A percentile compares a stretch with the other conserved stretches of the same genome.
phyloP scores from a whole-genome alignment of 2,797 vertebrate species.

The Hyperoplus immaculatus region DNA sequence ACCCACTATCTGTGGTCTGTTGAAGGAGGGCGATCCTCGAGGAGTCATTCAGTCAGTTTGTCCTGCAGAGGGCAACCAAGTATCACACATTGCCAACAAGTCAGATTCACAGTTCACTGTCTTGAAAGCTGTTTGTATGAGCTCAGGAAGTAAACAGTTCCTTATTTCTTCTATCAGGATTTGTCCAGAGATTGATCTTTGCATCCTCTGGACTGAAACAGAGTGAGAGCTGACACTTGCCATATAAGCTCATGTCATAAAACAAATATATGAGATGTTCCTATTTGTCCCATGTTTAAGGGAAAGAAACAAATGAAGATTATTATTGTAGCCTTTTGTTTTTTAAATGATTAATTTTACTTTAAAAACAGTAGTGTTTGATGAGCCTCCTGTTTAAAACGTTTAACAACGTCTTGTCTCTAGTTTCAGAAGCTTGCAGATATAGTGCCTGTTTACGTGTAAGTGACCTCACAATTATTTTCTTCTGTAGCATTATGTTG shows the following conservation, averaged over 20 bases:
- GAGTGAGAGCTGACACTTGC: too few relatives aligned
- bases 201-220: not conserved
- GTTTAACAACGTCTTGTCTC: not conserved
- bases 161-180: not conserved
- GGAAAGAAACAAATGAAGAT: not conserved
- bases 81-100: conserved; percentile 28
- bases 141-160: not conserved
- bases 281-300: not conserved
- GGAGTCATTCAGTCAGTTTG: conserved; percentile 3
- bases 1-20: not conserved
- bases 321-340: not conserved
- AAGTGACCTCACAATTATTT: not conserved
- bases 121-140: not conserved
- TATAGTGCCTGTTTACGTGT: not conserved
- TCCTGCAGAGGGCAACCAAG: conserved; percentile 74
- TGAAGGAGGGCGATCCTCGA: not conserved
- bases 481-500: not conserved
- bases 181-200: not conserved
- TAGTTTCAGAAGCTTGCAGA: conserved; percentile 3
- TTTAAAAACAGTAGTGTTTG: not conserved
- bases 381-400: not conserved
- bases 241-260: not conserved
- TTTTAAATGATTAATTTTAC: too few relatives aligned
- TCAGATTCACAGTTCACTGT: not conserved
- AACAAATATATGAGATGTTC: not conserved